phyloP scores from a whole-genome alignment of 2,113 vertebrate species.

The Semicossyphus pulcher region DNA sequence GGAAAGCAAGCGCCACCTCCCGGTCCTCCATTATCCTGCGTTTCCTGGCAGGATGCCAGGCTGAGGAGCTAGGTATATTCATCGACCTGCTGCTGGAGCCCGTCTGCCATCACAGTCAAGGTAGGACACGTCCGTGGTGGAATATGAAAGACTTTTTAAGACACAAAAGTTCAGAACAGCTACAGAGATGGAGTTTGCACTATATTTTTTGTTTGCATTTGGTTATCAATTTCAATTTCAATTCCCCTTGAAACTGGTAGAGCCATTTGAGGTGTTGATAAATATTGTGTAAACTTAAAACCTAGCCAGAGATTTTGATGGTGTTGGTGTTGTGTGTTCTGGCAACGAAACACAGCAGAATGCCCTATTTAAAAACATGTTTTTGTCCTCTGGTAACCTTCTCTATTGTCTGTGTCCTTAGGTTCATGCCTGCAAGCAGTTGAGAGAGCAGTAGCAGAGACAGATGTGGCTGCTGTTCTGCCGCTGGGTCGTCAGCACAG shows the following conservation, averaged over 20 bases:
- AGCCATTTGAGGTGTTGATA: too few relatives aligned
- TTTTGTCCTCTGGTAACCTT: too few relatives aligned
- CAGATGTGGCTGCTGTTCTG: conserved; percentile 86
- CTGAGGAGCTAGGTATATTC: conserved; percentile 92
- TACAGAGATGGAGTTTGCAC: too few relatives aligned
- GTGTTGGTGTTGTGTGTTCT: too few relatives aligned
- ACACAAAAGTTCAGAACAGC: neutral
- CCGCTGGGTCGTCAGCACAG: conserved; percentile 94
- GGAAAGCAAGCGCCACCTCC: conserved; percentile 86
- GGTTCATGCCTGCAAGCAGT: conserved; percentile 89
- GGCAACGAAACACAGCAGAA: too few relatives aligned
- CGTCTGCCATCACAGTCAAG: conserved; percentile 86
- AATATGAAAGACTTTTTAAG: neutral
- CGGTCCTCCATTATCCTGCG: conserved; percentile 93
- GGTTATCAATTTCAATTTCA: too few relatives aligned
- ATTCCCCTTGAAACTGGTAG: too few relatives aligned
- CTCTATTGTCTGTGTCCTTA: conserved; percentile 46
- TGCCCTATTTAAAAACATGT: too few relatives aligned
- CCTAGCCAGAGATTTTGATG: too few relatives aligned
- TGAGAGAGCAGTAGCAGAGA: conserved; percentile 81
- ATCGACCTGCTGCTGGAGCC: conserved; percentile 94
- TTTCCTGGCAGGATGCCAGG: conserved; percentile 90
- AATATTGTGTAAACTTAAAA: too few relatives aligned
- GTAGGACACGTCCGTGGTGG: conserved; percentile 69
- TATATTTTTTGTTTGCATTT: too few relatives aligned